A percentile compares a stretch with the other conserved stretches of the same genome.
These are phyloP conservation scores for Taurulus bubalis DNA, from an alignment of 2,113 vertebrate species.

Conservation along the genomic window DNA sequence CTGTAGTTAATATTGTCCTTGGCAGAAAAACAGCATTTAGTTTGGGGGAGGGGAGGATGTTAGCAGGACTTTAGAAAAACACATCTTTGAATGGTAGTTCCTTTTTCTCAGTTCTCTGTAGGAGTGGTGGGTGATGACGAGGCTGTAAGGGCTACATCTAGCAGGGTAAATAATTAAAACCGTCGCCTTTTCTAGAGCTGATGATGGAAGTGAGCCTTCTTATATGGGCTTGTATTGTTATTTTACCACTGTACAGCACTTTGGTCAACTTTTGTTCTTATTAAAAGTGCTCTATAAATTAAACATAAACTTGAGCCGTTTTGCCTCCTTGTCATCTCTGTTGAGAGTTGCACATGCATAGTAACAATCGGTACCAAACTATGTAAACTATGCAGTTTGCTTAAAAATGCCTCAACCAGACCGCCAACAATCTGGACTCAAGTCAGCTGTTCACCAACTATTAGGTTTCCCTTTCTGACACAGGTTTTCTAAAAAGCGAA, in stretches of 20 bases:
- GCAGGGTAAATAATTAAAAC: not conserved
- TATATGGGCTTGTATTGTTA: not conserved
- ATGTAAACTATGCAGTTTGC: not conserved
- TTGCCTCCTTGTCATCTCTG: not conserved
- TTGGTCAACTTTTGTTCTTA: not conserved
- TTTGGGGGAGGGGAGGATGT: constrained; percentile 16
- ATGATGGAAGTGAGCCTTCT: not conserved
- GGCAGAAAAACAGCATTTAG: constrained; percentile 49
- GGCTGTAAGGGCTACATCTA: not conserved
- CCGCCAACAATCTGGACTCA: constrained; percentile 11
- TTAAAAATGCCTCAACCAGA: constrained; percentile 29
- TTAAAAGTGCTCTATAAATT: not conserved
- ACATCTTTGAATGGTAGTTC: constrained; percentile 41
- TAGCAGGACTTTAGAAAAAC: constrained; percentile 17
- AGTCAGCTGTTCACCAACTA: constrained; percentile 42
- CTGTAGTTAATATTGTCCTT: constrained; percentile 69
- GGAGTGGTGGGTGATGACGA: constrained; percentile 17
- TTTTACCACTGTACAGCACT: not conserved
- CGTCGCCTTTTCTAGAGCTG: no score
- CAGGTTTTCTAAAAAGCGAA: constrained; percentile 70
- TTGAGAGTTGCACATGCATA: not conserved
- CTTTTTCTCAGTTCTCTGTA: constrained; percentile 23
- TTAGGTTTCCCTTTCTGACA: constrained; percentile 68
- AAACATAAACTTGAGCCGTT: not conserved
- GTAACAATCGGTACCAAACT: not conserved